phyloP scores from a whole-genome alignment of 2,113 vertebrate genomes.

The Phylloscopus trochilus region DNA sequence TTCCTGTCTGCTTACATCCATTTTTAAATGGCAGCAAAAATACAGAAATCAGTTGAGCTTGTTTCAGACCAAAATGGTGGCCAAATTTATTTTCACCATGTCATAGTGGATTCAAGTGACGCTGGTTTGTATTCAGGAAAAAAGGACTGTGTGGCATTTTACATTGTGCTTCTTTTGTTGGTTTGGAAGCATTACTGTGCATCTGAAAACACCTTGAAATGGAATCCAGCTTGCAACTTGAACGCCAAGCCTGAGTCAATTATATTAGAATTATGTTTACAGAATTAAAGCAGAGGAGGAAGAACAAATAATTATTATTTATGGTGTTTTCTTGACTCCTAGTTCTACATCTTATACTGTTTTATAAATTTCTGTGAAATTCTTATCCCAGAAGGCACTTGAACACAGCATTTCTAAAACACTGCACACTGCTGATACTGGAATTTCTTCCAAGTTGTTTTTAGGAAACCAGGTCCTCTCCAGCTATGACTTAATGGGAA shows the following conservation, averaged over 20 bases:
- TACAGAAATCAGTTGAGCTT: neutral
- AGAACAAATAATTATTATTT: neutral
- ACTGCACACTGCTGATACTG: neutral
- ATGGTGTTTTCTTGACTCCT: neutral
- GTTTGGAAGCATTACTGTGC: neutral
- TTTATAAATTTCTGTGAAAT: neutral
- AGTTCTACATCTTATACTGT: neutral
- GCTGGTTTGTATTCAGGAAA: neutral
- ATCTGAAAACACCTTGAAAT: neutral
- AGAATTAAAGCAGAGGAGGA: neutral
- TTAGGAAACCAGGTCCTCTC: neutral
- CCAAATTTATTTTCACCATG: neutral
- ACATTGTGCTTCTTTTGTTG: neutral
- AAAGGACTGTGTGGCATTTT: neutral
- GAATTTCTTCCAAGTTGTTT: neutral
- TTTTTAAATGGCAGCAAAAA: neutral
- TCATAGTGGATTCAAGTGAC: neutral
- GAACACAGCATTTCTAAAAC: neutral
- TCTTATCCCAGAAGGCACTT: neutral
- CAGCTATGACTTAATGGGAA: neutral
- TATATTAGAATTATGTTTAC: neutral
- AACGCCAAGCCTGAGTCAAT: neutral
- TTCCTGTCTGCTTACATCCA: neutral
- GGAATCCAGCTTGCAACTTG: neutral
- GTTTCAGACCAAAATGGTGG: neutral